A percentile compares a stretch with the other conserved stretches of the same genome.
Conservation (phyloP, 2,888 invertebrate genomes). For the Eilema caniola region DNA sequence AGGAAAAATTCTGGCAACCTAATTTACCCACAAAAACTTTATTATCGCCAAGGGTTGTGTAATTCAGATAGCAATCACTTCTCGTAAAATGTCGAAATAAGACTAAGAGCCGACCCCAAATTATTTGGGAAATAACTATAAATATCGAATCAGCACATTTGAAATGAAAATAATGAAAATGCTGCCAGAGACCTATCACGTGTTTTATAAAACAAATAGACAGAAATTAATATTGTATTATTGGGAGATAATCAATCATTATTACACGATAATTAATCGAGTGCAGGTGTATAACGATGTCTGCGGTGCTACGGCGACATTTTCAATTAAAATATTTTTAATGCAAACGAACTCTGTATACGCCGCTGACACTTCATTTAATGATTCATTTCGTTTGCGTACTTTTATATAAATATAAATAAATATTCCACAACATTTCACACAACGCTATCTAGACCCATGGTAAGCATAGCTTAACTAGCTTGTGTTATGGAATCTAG, state of each 20-base stretch:
- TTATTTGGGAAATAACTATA: no score
- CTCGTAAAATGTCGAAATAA: no score
- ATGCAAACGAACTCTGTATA: not conserved
- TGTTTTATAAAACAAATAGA: not conserved
- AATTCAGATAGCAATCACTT: no score
- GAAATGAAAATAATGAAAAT: not conserved
- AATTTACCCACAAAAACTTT: no score
- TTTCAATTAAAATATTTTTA: conserved; percentile 11
- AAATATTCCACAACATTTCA: no score
- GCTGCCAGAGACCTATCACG: not conserved
- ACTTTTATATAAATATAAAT: not conserved
- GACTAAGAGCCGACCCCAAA: no score
- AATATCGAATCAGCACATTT: not conserved
- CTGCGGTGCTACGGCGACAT: not conserved
- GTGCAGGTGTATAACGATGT: not conserved
- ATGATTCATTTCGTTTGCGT: not conserved
- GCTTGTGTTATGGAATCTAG: no score
- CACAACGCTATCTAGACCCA: no score
- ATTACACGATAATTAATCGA: not conserved
- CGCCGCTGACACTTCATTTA: conserved; percentile 8
- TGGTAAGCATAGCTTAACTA: no score
- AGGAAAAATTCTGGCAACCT: no score
- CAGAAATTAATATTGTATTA: not conserved
- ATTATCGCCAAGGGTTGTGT: no score
- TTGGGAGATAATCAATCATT: not conserved